Evolutionary conservation across 2,888 invertebrate genomes (phyloP).

Genomic region (Cerastis rubricosa): DNA sequence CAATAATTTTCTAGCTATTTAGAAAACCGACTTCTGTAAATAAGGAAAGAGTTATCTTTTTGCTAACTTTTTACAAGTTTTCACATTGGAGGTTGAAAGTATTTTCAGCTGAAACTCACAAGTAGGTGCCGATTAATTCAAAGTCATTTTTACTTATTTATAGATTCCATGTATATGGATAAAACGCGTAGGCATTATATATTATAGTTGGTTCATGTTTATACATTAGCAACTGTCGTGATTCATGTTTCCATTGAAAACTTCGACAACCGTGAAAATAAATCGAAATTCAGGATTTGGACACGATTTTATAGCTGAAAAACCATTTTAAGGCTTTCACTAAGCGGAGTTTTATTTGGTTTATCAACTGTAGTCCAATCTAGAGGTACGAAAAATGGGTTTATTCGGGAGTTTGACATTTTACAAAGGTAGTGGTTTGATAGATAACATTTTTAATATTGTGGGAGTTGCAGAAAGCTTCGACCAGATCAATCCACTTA

Average conservation of each 20-base stretch:
- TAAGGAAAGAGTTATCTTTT: not conserved
- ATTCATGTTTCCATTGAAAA: conserved; percentile 33
- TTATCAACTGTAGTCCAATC: not conserved
- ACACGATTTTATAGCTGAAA: not conserved
- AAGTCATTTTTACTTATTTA: not conserved
- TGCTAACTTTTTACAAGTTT: not conserved
- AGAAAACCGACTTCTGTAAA: not conserved
- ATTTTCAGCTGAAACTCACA: not conserved
- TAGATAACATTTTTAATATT: conserved; percentile 38
- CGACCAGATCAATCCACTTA: conserved; percentile 17
- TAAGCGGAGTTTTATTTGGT: not conserved
- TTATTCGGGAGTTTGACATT: conserved; percentile 5
- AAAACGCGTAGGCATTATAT: not conserved
- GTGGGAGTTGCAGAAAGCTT: conserved; percentile 18
- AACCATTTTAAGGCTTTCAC: not conserved
- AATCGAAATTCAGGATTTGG: not conserved
- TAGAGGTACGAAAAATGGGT: not conserved
- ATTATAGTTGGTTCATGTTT: conserved; percentile 22
- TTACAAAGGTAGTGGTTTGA: conserved; percentile 27
- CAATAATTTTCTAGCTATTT: conserved; percentile 20
- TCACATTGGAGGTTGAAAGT: not conserved
- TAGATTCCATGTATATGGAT: not conserved
- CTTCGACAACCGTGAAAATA: conserved; percentile 10
- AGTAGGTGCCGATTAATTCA: not conserved
- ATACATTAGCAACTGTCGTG: not conserved